Evolutionary conservation across 2,797 vertebrate species (phyloP).

Genomic region (Otolemur crassicaudatus): DNA sequence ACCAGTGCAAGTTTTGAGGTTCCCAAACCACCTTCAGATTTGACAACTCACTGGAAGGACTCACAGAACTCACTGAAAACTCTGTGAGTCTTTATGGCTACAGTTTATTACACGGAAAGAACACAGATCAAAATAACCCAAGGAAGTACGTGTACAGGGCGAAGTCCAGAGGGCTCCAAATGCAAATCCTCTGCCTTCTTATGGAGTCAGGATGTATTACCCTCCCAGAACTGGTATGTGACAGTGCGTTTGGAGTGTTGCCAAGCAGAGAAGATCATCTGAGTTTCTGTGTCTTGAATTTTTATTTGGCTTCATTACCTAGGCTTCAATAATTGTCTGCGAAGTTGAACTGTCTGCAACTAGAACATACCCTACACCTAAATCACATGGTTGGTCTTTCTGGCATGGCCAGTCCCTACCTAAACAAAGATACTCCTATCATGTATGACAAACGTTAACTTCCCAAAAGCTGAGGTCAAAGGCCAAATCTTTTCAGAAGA

Average conservation of each 20-base stretch:
- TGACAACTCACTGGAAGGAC: neutral
- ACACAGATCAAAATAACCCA: neutral
- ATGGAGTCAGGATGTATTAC: neutral
- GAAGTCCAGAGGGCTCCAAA: neutral
- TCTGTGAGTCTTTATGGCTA: neutral
- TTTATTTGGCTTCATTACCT: neutral
- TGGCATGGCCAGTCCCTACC: neutral
- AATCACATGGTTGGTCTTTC: neutral
- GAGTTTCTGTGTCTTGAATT: neutral
- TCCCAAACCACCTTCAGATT: neutral
- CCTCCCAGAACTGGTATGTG: neutral
- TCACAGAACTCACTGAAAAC: neutral
- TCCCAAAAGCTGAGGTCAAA: neutral
- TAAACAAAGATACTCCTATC: neutral
- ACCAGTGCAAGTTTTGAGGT: neutral
- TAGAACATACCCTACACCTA: neutral
- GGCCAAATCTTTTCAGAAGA: neutral
- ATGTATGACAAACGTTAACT: neutral
- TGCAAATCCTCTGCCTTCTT: neutral
- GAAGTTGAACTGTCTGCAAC: neutral
- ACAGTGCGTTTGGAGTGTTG: neutral
- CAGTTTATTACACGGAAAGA: neutral
- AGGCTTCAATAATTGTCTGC: neutral
- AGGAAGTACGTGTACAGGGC: neutral
- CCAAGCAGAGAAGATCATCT: neutral